Evolutionary conservation across 64 coral and sea anemone genomes (phyloP).

Genomic region (Montipora efflorescens): DNA sequence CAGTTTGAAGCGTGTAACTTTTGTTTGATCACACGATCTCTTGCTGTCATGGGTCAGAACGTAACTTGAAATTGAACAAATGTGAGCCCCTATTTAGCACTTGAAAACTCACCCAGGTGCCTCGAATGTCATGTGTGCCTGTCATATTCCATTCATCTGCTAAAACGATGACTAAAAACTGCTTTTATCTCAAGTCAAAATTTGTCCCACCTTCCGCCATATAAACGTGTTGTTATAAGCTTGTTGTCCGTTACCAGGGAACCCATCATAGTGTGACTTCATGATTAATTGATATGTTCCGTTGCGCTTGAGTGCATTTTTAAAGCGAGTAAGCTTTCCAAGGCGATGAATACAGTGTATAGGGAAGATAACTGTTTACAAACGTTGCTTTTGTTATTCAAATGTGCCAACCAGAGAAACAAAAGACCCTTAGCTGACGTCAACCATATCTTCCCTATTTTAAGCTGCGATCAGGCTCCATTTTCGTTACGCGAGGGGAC

Average conservation of each 20-base stretch:
- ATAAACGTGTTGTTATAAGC: not conserved
- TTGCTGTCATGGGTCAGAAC: too few relatives aligned
- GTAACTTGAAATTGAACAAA: too few relatives aligned
- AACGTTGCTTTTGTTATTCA: too few relatives aligned
- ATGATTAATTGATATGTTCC: not conserved
- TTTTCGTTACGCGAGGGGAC: too few relatives aligned
- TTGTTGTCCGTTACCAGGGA: slow-evolving; percentile 77
- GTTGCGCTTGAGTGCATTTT: slow-evolving; percentile 3
- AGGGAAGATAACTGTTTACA: too few relatives aligned
- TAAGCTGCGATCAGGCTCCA: too few relatives aligned
- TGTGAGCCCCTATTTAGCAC: not conserved
- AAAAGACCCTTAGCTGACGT: too few relatives aligned
- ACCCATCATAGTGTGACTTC: not conserved
- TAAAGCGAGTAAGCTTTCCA: too few relatives aligned
- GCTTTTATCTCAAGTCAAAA: not conserved
- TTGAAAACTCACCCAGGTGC: slow-evolving; percentile 51
- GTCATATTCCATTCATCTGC: slow-evolving; percentile 28
- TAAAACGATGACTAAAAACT: not conserved
- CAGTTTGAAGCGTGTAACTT: not conserved
- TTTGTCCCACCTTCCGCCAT: not conserved
- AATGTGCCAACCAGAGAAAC: too few relatives aligned
- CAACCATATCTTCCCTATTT: too few relatives aligned
- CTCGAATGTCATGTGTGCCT: slow-evolving; percentile 21
- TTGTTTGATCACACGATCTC: not conserved
- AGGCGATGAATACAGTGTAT: too few relatives aligned